A percentile compares a stretch with the other conserved stretches of the same genome.
These are phyloP conservation scores for Notospermus geniculatus DNA, from an alignment of 1,140 invertebrate species.

Conservation along the genomic window DNA sequence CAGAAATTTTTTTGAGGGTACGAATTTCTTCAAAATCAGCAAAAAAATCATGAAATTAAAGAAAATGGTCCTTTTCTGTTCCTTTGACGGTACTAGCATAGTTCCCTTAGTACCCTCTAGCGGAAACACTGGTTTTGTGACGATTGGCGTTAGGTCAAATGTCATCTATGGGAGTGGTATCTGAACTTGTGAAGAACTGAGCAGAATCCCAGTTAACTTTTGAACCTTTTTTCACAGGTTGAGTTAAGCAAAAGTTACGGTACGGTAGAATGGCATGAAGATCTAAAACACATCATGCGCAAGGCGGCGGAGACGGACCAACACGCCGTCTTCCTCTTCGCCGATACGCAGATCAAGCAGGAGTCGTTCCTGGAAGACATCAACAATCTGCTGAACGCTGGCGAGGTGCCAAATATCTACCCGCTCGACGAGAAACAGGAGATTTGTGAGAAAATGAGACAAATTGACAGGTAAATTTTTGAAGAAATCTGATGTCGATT, in stretches of 20 bases:
- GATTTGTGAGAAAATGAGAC: slow-evolving; percentile 90
- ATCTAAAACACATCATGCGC: slow-evolving; percentile 53
- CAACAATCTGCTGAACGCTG: slow-evolving; percentile 89
- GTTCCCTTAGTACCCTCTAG: too few species aligned
- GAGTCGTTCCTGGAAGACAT: slow-evolving; percentile 92
- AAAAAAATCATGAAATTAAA: too few species aligned
- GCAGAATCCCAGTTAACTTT: too few species aligned
- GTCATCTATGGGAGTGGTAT: too few species aligned
- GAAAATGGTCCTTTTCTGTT: too few species aligned
- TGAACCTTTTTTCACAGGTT: slow-evolving; percentile 39
- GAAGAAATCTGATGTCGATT: too few species aligned
- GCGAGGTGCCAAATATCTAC: slow-evolving; percentile 92
- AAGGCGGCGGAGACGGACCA: slow-evolving; percentile 65
- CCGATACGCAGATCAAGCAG: slow-evolving; percentile 89
- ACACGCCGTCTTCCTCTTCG: slow-evolving; percentile 88
- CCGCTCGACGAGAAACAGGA: slow-evolving; percentile 84
- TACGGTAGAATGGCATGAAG: slow-evolving; percentile 53
- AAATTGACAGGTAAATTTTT: slow-evolving; percentile 74
- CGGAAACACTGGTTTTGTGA: too few species aligned
- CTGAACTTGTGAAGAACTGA: too few species aligned
- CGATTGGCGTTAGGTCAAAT: too few species aligned
- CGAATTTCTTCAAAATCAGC: too few species aligned
- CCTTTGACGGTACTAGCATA: too few species aligned
- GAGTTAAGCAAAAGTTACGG: slow-evolving; percentile 57
- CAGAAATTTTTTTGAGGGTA: too few species aligned